Base-by-base conservation (phyloP, 2,113 vertebrate species). In the Eleginops maclovinus region DNA sequence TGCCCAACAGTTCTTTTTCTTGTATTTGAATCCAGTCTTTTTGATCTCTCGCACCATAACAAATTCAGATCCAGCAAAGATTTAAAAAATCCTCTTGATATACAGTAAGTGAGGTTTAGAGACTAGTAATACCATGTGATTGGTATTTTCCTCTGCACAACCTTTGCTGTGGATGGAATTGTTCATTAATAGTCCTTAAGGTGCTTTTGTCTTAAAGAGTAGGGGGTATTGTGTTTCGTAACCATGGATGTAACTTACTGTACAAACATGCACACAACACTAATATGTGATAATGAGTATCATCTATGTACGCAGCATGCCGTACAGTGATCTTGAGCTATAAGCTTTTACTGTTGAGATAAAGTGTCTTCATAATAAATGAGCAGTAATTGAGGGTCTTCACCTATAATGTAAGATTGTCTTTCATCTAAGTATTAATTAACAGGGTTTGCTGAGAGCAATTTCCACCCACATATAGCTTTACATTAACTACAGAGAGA, bases 331-430 rank as follows among this genome's bases (percentile, higher is more conserved):
- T 69, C 43, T 21, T 46, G n/a, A 47, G 13, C 49, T 67, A 36
- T 36, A 8, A 36, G 31, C 31, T 36, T 36, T 36, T 9, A 36
- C 6, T 36, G 7, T 36, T 36, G 31, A 58, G 60, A 54, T 56
- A 49, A 17, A 19, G 56, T 72, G 71, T 62, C 59, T 73, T 36
- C 49, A 47, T 44, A 63, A 64, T 24, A 77, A 31, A 56, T 19
- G 24, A 75, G 47, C 72, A 74, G 41, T 91, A 90, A 91, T 86
- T 82, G 17, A 53, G 75, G 85, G 83, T 85, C 76, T 79, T 82
- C 73, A 79, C 64, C 1, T 16, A 43, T 55, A 62, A 55, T n/a
- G 4, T 61, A 55, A 82, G 65, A 53, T 71, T 66, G 46, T 4
- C 43, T 80, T 49, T 40, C 49, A 36, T 69, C 62, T 54, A 84